Evolutionary conservation across 2,113 vertebrate genomes (phyloP), one percentile per base, ranked within the genome.

Genomic region (Takifugu flavidus): DNA sequence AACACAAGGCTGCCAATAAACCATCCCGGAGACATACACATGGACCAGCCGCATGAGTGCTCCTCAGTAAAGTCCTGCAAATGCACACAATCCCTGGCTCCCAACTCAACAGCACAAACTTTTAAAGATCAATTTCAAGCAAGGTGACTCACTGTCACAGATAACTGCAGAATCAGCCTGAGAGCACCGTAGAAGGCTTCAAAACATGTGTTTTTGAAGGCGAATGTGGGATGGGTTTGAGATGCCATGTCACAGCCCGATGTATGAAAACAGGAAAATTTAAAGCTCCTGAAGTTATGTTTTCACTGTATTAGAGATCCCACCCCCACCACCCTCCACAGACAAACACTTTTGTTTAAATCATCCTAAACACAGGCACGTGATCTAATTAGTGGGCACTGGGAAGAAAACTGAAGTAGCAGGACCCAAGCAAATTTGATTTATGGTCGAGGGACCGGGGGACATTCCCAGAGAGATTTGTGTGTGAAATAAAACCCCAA

Each of bases 311-410:
- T 8, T 58, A 12, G 45, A 47, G n/a, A 5, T 47, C 6, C 2
- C 13, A 47, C 57, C 29, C n/a, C 63, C 44, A 14, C 44, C 5
- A 13, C 44, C 3, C 44, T 46, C 44, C 13, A 31, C 29, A 20
- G 20, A 14, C 13, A 6, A 42, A n/a, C 29, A 13, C 27, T 53
- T 1, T 49, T 76, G 72, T 55, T 52, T 51, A 64, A 74, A 54
- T 59, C 53, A 13, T 27, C 56, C 72, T 83, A 78, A 84, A 79
- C 62, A 67, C 62, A 77, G 49, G 79, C 56, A 64, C 65, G 52
- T 56, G 82, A 85, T 88, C 80, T 83, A 87, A 87, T 89, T 87
- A 85, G 80, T 65, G 63, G 64, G 51, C 61, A 50, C 44, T 56
- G 57, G 77, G 63, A 57, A 25, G 75, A 67, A 52, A 65, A 51